Evolutionary conservation across 2,888 invertebrate species (phyloP).

Genomic region (Ecdyonurus torrentis): DNA sequence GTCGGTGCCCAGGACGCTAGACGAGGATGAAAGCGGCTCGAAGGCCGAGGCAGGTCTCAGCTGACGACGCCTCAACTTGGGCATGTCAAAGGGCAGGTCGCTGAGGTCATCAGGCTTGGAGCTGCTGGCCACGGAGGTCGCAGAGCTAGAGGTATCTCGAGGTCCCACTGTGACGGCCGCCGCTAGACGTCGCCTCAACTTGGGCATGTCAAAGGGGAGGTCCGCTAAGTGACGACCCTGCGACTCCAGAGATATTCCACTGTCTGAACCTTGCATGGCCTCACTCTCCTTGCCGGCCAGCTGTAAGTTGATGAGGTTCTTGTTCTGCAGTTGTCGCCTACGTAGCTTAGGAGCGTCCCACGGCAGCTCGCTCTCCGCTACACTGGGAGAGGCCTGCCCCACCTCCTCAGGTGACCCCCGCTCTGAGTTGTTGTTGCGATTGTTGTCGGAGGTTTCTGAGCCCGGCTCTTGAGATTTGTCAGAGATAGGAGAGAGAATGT

Average conservation of each 20-base stretch:
- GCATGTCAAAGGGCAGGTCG: constrained; percentile 83
- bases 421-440: constrained; percentile 56
- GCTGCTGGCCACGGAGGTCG: constrained; percentile 36
- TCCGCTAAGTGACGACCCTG: constrained; percentile 46
- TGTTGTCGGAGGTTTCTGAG: constrained; percentile 67
- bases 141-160: constrained; percentile 39
- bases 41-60: constrained; percentile 1
- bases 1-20: background rate
- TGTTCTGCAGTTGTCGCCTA: constrained; percentile 54
- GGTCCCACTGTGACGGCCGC: constrained; percentile 11
- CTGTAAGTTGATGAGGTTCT: constrained; percentile 43
- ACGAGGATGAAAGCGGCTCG: background rate
- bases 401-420: constrained; percentile 56
- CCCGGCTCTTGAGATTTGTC: constrained; percentile 78
- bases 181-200: constrained; percentile 43
- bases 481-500: constrained; percentile 76
- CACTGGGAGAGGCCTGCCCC: constrained; percentile 7
- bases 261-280: constrained; percentile 75
- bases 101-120: constrained; percentile 38
- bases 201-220: constrained; percentile 82
- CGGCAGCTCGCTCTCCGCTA: constrained; percentile 20
- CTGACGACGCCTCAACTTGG: constrained; percentile 57
- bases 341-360: constrained; percentile 36
- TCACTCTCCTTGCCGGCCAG: constrained; percentile 43
- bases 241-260: constrained; percentile 75